Evolutionary conservation across 2,113 vertebrate genomes (phyloP).

Genomic region (Nibea albiflora): DNA sequence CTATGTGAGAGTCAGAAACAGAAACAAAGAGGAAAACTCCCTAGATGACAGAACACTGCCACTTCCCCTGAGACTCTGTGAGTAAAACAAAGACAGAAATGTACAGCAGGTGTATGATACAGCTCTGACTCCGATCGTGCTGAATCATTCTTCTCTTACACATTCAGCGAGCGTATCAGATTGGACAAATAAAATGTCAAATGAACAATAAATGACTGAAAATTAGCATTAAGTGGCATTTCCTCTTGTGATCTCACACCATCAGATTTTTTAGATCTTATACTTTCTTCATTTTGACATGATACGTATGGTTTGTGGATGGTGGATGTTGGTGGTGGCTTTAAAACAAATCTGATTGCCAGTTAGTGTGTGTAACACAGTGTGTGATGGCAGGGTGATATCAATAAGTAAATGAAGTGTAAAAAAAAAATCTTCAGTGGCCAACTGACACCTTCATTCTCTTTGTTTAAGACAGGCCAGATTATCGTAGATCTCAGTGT

Average conservation of each 20-base stretch:
- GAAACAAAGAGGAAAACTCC: constrained; percentile 74
- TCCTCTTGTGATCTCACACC: neutral
- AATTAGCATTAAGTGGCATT: neutral
- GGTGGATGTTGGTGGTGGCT: neutral
- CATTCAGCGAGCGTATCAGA: constrained; percentile 10
- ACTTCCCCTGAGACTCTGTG: constrained; percentile 63
- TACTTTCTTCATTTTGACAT: neutral
- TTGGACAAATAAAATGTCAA: neutral
- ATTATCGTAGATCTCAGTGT: constrained; percentile 6
- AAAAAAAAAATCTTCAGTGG: neutral
- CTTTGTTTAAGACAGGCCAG: neutral
- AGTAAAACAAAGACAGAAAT: constrained; percentile 55
- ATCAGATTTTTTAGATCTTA: neutral
- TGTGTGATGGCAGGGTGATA: neutral
- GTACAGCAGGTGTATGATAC: constrained; percentile 56
- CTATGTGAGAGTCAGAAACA: constrained; percentile 43
- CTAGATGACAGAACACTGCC: constrained; percentile 51
- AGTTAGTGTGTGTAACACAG: constrained; percentile 4
- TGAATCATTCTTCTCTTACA: constrained; percentile 58
- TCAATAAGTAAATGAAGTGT: neutral
- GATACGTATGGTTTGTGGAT: constrained; percentile 7
- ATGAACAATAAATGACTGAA: neutral
- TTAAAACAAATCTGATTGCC: constrained; percentile 2
- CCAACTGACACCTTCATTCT: neutral
- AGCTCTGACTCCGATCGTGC: constrained; percentile 20